These are phyloP conservation scores for Acleris cristana DNA, from an alignment of 2,888 invertebrate genomes.

Conservation along the genomic window DNA sequence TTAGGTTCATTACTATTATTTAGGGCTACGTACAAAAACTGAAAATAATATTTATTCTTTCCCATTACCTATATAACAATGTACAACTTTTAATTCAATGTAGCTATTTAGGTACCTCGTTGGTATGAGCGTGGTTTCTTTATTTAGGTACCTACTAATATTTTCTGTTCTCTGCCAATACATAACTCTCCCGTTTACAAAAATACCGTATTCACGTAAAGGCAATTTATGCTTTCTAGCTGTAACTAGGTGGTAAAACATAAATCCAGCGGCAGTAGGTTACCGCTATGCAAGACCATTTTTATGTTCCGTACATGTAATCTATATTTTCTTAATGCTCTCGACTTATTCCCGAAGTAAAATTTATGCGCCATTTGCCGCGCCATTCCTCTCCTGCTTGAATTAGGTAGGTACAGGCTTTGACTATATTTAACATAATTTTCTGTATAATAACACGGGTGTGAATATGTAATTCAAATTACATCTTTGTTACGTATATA, in stretches of 20 bases:
- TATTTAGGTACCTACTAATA: no score
- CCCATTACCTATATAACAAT: no score
- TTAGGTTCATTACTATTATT: no score
- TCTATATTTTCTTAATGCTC: slow-evolving; percentile 72
- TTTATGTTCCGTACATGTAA: slow-evolving; percentile 62
- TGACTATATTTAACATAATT: slow-evolving; percentile 58
- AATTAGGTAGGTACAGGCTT: slow-evolving; percentile 63
- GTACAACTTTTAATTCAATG: no score
- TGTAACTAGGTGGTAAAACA: slow-evolving; percentile 30
- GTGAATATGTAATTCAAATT: slow-evolving; percentile 6
- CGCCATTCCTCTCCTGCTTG: slow-evolving; percentile 61
- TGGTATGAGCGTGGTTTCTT: no score
- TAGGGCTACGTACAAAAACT: no score
- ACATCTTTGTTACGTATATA: background rate
- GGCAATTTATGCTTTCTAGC: slow-evolving; percentile 20
- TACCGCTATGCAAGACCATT: slow-evolving; percentile 54
- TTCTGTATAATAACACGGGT: slow-evolving; percentile 43
- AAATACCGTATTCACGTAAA: slow-evolving; percentile 4
- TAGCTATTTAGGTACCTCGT: no score
- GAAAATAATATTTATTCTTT: no score
- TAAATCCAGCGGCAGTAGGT: slow-evolving; percentile 32
- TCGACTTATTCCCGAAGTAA: slow-evolving; percentile 68
- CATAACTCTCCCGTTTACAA: background rate
- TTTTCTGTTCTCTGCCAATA: background rate
- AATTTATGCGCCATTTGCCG: slow-evolving; percentile 76